phyloP scores from a whole-genome alignment of 2,888 invertebrate species.

The Spilarctia lutea region DNA sequence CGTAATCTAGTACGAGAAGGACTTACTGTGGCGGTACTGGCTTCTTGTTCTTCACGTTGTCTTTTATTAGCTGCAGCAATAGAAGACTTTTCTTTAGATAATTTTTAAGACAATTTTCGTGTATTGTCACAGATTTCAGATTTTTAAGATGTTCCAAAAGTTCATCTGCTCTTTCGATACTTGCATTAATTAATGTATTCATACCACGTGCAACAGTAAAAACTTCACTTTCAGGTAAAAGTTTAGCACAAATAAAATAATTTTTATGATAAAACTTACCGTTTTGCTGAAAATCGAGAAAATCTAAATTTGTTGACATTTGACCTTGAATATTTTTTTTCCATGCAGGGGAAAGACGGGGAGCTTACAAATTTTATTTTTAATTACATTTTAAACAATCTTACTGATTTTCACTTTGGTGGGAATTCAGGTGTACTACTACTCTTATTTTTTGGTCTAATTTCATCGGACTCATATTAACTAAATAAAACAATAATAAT shows the following conservation, averaged over 20 bases:
- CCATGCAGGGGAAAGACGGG: too few relatives aligned
- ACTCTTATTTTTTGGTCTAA: too few relatives aligned
- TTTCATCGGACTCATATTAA: too few relatives aligned
- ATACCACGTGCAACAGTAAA: not conserved
- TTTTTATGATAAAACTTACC: too few relatives aligned
- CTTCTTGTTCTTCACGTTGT: not conserved
- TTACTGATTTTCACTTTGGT: too few relatives aligned
- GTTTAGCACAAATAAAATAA: not conserved
- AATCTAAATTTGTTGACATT: too few relatives aligned
- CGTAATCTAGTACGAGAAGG: conserved; percentile 8
- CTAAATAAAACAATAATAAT: too few relatives aligned
- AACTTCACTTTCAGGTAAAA: not conserved
- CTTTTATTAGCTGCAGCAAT: conserved; percentile 6
- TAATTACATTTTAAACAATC: too few relatives aligned
- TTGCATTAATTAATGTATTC: not conserved
- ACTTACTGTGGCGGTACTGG: not conserved
- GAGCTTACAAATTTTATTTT: too few relatives aligned
- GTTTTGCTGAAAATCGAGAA: too few relatives aligned
- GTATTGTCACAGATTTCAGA: not conserved
- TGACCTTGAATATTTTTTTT: too few relatives aligned
- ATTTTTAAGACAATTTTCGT: not conserved
- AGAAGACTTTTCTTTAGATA: not conserved
- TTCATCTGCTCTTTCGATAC: not conserved
- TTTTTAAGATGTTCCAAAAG: not conserved
- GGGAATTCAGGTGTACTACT: too few relatives aligned